These are phyloP conservation scores for Nemotelus pantherinus DNA, from an alignment of 2,888 invertebrate species.

Conservation along the genomic window DNA sequence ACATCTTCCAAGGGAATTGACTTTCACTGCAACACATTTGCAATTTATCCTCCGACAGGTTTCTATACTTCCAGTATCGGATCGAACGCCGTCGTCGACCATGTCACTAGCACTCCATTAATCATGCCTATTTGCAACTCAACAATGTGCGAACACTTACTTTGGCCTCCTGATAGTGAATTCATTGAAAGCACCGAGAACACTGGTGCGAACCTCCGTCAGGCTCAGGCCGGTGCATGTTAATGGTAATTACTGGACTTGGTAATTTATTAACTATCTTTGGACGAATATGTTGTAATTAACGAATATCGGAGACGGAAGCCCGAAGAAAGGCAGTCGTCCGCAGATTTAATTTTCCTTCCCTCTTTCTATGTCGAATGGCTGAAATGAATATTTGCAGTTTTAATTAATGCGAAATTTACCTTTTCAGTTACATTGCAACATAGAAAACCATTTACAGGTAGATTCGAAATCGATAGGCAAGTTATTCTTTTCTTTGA, in stretches of 20 bases:
- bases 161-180: background rate
- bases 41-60: background rate
- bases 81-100: background rate
- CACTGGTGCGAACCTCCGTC: background rate
- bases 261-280: constrained; percentile 47
- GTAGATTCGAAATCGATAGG: constrained; percentile 1
- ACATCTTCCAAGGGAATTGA: constrained; percentile 31
- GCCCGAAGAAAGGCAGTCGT: background rate
- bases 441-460: background rate
- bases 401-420: constrained; percentile 5
- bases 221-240: constrained; percentile 26
- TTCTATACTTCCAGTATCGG: background rate
- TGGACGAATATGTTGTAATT: constrained; percentile 5
- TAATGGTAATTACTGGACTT: constrained; percentile 38
- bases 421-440: background rate
- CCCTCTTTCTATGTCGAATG: background rate
- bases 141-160: constrained; percentile 20
- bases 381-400: background rate
- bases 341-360: background rate
- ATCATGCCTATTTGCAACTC: constrained; percentile 36
- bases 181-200: constrained; percentile 1
- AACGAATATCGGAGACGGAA: background rate
- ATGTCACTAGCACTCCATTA: constrained; percentile 43
- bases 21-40: background rate
- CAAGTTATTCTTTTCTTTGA: too few species aligned